Base-by-base conservation (phyloP, 1,140 invertebrate genomes). In the Drosophila baimaii region DNA sequence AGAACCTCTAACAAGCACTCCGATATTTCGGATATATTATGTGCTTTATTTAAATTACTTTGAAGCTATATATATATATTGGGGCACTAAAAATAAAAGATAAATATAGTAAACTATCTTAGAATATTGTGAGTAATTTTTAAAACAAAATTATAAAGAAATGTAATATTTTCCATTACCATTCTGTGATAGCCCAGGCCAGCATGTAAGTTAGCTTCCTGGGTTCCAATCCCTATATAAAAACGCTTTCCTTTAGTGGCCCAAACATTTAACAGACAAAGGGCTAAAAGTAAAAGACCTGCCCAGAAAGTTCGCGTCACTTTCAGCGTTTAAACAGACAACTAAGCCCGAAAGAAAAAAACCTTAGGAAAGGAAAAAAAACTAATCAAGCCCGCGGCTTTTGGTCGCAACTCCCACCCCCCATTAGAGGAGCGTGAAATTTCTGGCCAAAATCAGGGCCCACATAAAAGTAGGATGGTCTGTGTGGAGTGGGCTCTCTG, bases 371-470 rank as follows among this genome's bases (percentile, higher is more conserved):
- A 21, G 3, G 29, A 13, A 37, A 33, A 66, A 86, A 82, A 86
- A 73, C 83, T 79, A 82, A 88, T 83, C 83, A 77, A 86, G 64
- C 63, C 71, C 56, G 49, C 71, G 79, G 82, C 76, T 75, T 70
- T 78, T 51, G 41, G 74, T 41, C 52, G 31, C 73, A 59, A 58
- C 37, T 68, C 51, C 59, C 37, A 59, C 46, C 51, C 59, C 37
- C 65, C 46, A 68, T 66, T 55, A 70, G 44, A 47, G 29, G 37
- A 25, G 51, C 59, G 54, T 21, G 13, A 51, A 31, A 41, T 23
- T 46, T 52, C 8, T 58, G 59, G 59, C 51, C 65, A 39, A 70
- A 71, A 70, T 70, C 62, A 44, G 65, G 61, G 72, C 71, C 68
- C 66, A 79, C 47, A 64, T 57, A 46, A 64, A 74, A 65, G 46